Evolutionary conservation across 2,888 invertebrate species (phyloP), one percentile per base, ranked within the genome.

Genomic region (Aproaerema taeniolella): DNA sequence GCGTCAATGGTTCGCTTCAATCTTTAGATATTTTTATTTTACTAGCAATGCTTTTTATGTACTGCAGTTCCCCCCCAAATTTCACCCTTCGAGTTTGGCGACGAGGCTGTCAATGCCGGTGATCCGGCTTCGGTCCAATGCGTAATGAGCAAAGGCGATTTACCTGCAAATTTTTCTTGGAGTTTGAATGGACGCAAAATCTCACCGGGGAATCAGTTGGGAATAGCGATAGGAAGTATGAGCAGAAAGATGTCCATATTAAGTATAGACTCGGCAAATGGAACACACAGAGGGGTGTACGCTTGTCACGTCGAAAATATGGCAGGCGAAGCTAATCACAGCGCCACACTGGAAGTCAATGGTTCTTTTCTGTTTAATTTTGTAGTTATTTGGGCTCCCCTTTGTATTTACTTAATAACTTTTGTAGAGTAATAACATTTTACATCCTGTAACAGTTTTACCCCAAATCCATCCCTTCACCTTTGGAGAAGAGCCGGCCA

Each of bases 381-480:
- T 50, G n/a, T n/a, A n/a, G n/a, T n/a, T n/a, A n/a, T n/a, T n/a
- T n/a, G n/a, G n/a, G n/a, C n/a, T n/a, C n/a, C n/a, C n/a, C n/a
- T n/a, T n/a, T 30, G 39, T 55, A 49, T 41, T 35, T 26, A 41
- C 28, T n/a, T 51, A 49, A 40, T 43, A n/a, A n/a, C n/a, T n/a
- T n/a, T n/a, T n/a, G n/a, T n/a, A n/a, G n/a, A 38, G n/a, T n/a
- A n/a, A n/a, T n/a, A n/a, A n/a, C 38, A 14, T 49, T 42, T 38
- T 45, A 50, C 36, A 43, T 54, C 41, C 43, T 44, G 26, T 13
- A 31, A 40, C 31, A 41, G 93, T 93, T 69, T 86, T 91, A 49
- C 93, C 93, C 48, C 92, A 93, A 89, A 92, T 94, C 63, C 90
- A 91, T 74, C 93, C 93, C 43, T 92, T 95, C 67, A 86, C 89